These are phyloP conservation scores for Hepsetus odoe DNA, from an alignment of 2,113 vertebrate species.

Conservation along the genomic window DNA sequence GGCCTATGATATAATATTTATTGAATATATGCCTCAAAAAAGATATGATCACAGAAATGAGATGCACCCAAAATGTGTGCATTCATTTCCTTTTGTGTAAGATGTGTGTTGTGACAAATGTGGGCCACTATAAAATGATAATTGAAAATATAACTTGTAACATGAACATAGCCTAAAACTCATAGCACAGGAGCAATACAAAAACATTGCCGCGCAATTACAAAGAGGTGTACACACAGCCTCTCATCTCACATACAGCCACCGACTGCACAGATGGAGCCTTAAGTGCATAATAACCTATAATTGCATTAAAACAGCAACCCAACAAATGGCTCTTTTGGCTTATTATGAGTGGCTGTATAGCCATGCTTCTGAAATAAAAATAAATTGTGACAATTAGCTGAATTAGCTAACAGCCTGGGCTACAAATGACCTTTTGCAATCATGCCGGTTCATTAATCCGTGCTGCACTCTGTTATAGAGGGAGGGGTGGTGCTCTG, in stretches of 20 bases:
- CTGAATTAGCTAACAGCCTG: slow-evolving; percentile 39
- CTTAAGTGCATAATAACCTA: slow-evolving; percentile 22
- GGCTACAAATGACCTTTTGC: slow-evolving; percentile 46
- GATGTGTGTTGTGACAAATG: not conserved
- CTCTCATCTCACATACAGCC: not conserved
- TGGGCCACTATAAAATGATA: not conserved
- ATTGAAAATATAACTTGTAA: not conserved
- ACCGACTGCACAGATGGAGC: not conserved
- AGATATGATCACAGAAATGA: too few species aligned
- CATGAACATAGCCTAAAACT: not conserved
- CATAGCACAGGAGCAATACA: not conserved
- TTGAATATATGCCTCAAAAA: too few species aligned
- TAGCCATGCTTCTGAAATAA: slow-evolving; percentile 22
- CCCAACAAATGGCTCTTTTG: not conserved
- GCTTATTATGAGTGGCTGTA: not conserved
- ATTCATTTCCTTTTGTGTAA: not conserved
- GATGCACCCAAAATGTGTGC: too few species aligned
- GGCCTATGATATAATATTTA: too few species aligned
- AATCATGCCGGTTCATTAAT: slow-evolving; percentile 33
- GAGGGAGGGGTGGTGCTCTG: not conserved
- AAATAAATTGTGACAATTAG: slow-evolving; percentile 44
- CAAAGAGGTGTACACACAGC: not conserved
- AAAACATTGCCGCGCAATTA: not conserved
- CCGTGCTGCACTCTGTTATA: not conserved
- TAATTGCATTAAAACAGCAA: slow-evolving; percentile 20